Percentiles rank a stretch among this genome's conserved stretches.
phyloP scores from a whole-genome alignment of 2,113 vertebrate genomes.

The Actinemys pallida region DNA sequence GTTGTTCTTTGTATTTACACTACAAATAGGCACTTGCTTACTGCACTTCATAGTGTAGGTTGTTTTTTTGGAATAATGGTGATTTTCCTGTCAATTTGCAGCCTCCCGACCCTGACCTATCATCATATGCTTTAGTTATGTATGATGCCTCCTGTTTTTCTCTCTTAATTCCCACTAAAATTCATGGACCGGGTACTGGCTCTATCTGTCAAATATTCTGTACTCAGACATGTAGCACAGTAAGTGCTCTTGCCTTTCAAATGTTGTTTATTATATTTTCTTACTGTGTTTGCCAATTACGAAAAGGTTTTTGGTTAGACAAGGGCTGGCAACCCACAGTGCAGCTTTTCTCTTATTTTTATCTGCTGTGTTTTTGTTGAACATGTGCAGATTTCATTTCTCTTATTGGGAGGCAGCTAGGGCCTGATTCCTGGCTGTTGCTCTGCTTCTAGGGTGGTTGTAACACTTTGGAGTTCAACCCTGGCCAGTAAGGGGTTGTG shows the following conservation, averaged over 20 bases:
- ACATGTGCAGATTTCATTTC: neutral
- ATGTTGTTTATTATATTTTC: neutral
- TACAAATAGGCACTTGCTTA: neutral
- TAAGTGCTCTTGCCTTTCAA: neutral
- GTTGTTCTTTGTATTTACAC: neutral
- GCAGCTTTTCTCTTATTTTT: neutral
- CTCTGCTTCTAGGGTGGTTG: neutral
- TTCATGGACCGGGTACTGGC: neutral
- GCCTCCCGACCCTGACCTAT: neutral
- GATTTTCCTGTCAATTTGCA: neutral
- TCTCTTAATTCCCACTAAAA: neutral
- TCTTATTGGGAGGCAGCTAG: slow-evolving; percentile 6
- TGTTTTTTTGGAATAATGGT: neutral
- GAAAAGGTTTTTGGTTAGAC: slow-evolving; percentile 36
- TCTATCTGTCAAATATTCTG: neutral
- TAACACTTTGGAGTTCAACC: neutral
- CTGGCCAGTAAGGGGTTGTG: neutral
- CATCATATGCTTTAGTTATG: neutral
- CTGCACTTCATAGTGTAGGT: neutral
- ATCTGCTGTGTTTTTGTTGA: neutral
- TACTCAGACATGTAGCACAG: neutral
- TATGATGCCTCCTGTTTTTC: neutral
- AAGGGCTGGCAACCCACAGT: neutral
- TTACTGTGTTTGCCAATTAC: slow-evolving; percentile 33
- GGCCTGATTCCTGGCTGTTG: slow-evolving; percentile 34